Evolutionary conservation across 2,797 vertebrate genomes (phyloP), one percentile per base, ranked within the genome.

Genomic region (Melanotaenia boesemani): DNA sequence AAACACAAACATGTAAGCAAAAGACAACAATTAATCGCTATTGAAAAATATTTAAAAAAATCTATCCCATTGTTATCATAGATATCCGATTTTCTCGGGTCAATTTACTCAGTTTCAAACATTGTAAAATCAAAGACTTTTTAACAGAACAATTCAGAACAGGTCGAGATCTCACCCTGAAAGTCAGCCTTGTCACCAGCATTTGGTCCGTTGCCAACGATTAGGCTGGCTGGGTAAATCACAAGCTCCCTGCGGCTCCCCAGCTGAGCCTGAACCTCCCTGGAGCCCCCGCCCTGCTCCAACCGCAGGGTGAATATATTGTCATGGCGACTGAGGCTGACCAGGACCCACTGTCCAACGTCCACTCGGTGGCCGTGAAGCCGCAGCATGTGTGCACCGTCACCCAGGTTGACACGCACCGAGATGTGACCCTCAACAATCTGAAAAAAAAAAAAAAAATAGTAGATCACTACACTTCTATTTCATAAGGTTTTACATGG

Each of bases 321-420:
- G 92, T 95, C 95, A 69, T 96, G 92, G 65, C 95, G 95, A 78
- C 93, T 83, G 83, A 97, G 91, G 82, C 89, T 82, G 81, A 96
- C 93, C 56, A 94, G 84, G 22, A 96, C 75, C 97, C 97, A 98
- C 74, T 96, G 96, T 15, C 97, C 97, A 0, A 95, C 74, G 87
- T 97, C 96, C 58, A 98, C 88, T 5, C 84, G 91, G 44, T 95
- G 91, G 3, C 90, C 89, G 0, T 75, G 84, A 69, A 97, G 85
- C 11, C 64, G 90, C 72, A 97, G 87, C n/a, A 88, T 71, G 67
- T 94, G 89, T 36, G 82, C 87, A 1, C 94, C 91, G 11, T 95
- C 95, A 0, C 95, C 96, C 32, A 96, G 86, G 87, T 96, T 91
- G 81, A 95, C 91, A 0, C 93, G 93, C 24, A 96, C 93, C 0